Evolutionary conservation across 2,113 vertebrate species (phyloP), one percentile per base, ranked within the genome.

Genomic region (Anarrhichthys ocellatus): DNA sequence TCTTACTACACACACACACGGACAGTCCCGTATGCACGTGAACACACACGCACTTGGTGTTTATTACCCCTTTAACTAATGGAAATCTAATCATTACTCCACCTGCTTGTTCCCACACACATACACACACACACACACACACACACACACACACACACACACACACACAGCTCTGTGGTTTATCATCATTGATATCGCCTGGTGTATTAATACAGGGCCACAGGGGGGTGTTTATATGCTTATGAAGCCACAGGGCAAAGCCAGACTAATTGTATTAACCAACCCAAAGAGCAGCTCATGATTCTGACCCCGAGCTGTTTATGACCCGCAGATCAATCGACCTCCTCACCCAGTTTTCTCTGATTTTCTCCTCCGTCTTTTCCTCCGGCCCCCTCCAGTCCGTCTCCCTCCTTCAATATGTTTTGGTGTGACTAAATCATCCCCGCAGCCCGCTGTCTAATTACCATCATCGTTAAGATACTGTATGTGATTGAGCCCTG

Each of bases 71-170:
- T 92, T 90, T 86, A 81, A 90, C 89, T 91, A 92, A 92, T 89
- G 91, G 92, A 94, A 94, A 91, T 80, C 73, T 89, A 93, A 93
- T 93, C 94, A 93, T 91, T 87, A 87, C 89, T 90, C 68, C 69
- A 83, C 71, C 82, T 87, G 78, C 86, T 85, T 80, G 79, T 80
- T 80, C 85, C 36, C 61, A 66, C 86, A 83, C 72, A 67, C 83
- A 78, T 79, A 76, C 86, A 83, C 85, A 42, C 62, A 67, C 86
- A 42, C 61, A 66, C 86, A 83, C 84, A 42, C 61, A 67, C 86
- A 83, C 76, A 73, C 66, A 66, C 44, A 77, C 83, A 54, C n/a
- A 42, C 66, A 59, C 64, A 32, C 72, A 72, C 46, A 62, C 72
- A 68, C 73, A 74, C 46, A 72, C 74, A 27, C 29, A 50, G 38